A percentile compares a stretch with the other conserved stretches of the same genome.
Evolutionary conservation across 2,797 vertebrate species (phyloP).

Genomic region (Choloepus didactylus): DNA sequence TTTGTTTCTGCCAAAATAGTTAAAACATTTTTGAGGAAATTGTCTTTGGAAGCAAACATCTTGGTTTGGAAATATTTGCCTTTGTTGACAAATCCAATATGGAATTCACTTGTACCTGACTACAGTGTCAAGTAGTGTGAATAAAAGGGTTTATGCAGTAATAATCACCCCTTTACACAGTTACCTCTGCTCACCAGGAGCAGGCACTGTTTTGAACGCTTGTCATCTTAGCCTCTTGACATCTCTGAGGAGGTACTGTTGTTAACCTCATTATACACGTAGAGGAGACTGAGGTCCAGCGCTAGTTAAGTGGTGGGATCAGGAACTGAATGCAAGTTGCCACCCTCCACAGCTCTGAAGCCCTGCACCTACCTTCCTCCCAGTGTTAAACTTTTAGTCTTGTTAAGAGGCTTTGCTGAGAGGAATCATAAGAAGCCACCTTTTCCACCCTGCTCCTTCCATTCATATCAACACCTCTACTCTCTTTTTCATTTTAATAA

Average conservation of each 20-base stretch:
- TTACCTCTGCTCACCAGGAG: background rate
- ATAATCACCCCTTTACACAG: background rate
- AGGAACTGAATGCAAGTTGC: background rate
- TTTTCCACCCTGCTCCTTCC: background rate
- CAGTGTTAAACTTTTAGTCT: background rate
- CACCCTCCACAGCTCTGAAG: background rate
- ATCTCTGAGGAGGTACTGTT: background rate
- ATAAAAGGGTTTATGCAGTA: background rate
- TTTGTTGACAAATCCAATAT: slow-evolving; percentile 27
- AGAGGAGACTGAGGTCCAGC: background rate
- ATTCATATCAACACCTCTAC: background rate
- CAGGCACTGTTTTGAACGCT: background rate
- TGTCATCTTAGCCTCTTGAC: background rate
- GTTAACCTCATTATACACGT: slow-evolving; percentile 35
- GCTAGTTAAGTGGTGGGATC: background rate
- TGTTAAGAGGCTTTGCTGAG: background rate
- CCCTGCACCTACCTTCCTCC: background rate
- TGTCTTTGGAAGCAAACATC: slow-evolving; percentile 47
- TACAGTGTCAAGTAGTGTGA: background rate
- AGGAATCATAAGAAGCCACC: background rate
- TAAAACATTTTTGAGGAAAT: slow-evolving; percentile 68
- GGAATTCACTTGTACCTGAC: slow-evolving; percentile 12
- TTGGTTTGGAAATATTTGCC: slow-evolving; percentile 53
- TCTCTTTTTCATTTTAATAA: slow-evolving; percentile 3
- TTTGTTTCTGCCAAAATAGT: slow-evolving; percentile 74